A percentile compares a stretch with the other conserved stretches of the same genome.
Conservation (phyloP, 2,888 invertebrate species). For the Conomelus anceps region DNA sequence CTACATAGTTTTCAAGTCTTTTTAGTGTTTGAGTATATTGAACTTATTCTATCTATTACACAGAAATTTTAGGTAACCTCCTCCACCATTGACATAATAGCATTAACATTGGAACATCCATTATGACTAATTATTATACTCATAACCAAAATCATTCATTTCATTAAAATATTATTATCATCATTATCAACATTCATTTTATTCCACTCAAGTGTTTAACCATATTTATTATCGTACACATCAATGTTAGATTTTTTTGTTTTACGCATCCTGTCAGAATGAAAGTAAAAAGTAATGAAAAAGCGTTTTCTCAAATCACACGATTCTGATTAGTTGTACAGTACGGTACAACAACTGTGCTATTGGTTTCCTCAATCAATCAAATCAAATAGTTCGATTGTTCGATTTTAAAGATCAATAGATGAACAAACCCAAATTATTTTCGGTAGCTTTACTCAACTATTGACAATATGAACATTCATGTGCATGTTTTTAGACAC, state of each 20-base stretch:
- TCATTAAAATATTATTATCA: background rate
- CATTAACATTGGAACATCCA: background rate
- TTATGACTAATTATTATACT: background rate
- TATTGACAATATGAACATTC: too few relatives aligned
- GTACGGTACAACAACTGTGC: background rate
- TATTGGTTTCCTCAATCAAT: too few relatives aligned
- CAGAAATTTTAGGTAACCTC: background rate
- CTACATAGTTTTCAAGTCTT: background rate
- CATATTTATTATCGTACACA: background rate
- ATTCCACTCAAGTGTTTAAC: background rate
- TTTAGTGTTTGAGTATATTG: background rate
- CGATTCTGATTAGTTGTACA: background rate
- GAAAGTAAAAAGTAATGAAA: too few relatives aligned
- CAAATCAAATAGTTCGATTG: too few relatives aligned
- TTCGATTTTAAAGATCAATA: too few relatives aligned
- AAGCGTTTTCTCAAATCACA: too few relatives aligned
- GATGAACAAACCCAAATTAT: too few relatives aligned
- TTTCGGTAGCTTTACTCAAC: too few relatives aligned
- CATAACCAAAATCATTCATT: background rate
- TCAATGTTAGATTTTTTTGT: background rate
- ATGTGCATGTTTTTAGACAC: too few relatives aligned
- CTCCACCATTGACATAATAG: background rate
- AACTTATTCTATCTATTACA: background rate
- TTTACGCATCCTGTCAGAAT: too few relatives aligned
- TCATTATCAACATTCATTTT: background rate